These are phyloP conservation scores for Agrotis exclamationis DNA, from an alignment of 2,888 invertebrate genomes.

Conservation along the genomic window DNA sequence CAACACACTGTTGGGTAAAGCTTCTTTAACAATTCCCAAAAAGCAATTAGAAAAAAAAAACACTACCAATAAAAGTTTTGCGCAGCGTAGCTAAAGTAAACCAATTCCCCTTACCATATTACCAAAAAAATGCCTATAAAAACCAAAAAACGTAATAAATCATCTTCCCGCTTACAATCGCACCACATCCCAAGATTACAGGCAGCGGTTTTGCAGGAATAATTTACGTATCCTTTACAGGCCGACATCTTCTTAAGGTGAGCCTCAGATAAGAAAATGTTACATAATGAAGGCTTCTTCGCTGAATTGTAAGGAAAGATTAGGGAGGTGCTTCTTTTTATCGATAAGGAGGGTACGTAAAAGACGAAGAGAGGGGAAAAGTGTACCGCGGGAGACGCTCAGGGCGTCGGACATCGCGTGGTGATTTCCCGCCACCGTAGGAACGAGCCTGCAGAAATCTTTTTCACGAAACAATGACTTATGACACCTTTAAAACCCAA, in stretches of 20 bases:
- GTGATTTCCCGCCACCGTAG: too few species aligned
- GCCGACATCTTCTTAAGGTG: conserved; percentile 71
- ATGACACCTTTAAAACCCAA: too few species aligned
- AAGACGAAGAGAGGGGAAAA: neutral
- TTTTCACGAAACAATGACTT: too few species aligned
- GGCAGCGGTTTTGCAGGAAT: conserved; percentile 48
- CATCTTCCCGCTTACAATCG: conserved; percentile 40
- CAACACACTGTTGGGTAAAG: too few species aligned
- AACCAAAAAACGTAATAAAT: conserved; percentile 32
- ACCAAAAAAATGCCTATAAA: conserved; percentile 6
- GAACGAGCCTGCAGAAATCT: too few species aligned
- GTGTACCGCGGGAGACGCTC: too few species aligned
- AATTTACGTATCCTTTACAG: conserved; percentile 63
- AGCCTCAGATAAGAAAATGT: conserved; percentile 79
- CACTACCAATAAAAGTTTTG: too few species aligned
- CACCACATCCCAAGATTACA: conserved; percentile 51
- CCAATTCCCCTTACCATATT: neutral
- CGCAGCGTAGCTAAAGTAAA: neutral
- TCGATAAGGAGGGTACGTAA: conserved; percentile 39
- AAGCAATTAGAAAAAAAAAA: too few species aligned
- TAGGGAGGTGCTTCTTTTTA: conserved; percentile 42
- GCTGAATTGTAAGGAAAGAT: conserved; percentile 68
- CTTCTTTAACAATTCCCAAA: too few species aligned
- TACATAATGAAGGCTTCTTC: conserved; percentile 80
- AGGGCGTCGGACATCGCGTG: too few species aligned